Conservation (phyloP, 2,888 invertebrate genomes). For the Calameuta pallipes region DNA sequence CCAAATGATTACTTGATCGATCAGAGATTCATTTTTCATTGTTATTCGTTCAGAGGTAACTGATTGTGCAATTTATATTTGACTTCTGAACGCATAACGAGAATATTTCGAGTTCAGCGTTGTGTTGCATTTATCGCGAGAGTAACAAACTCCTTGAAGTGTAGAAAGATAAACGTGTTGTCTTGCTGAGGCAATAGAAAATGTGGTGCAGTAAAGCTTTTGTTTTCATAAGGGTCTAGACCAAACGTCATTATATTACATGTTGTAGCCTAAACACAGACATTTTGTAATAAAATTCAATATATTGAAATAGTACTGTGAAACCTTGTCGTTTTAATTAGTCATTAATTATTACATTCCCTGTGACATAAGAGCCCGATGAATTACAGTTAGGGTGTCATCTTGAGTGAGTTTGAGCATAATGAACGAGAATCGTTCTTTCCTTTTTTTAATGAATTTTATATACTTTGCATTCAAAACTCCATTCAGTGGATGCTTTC, state of each 20-base stretch:
- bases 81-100: background rate
- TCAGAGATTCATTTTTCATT: slow-evolving; percentile 6
- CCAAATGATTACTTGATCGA: slow-evolving; percentile 3
- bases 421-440: background rate
- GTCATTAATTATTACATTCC: background rate
- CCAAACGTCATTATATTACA: slow-evolving; percentile 66
- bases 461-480: background rate
- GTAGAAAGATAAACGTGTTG: slow-evolving; percentile 39
- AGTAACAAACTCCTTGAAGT: slow-evolving; percentile 40
- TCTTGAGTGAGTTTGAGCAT: background rate
- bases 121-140: background rate
- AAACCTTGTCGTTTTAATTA: background rate
- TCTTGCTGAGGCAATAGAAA: slow-evolving; percentile 45
- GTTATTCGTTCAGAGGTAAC: slow-evolving; percentile 5
- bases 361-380: background rate
- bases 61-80: slow-evolving; percentile 9
- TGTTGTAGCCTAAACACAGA: slow-evolving; percentile 65
- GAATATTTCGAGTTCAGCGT: background rate
- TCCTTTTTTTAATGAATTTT: background rate
- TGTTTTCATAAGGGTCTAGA: slow-evolving; percentile 63
- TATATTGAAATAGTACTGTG: slow-evolving; percentile 52
- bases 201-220: slow-evolving; percentile 59
- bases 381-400: background rate
- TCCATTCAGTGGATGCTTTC: background rate
- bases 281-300: slow-evolving; percentile 65